Conservation (phyloP, 2,113 vertebrate species). For the Antigone vipio region DNA sequence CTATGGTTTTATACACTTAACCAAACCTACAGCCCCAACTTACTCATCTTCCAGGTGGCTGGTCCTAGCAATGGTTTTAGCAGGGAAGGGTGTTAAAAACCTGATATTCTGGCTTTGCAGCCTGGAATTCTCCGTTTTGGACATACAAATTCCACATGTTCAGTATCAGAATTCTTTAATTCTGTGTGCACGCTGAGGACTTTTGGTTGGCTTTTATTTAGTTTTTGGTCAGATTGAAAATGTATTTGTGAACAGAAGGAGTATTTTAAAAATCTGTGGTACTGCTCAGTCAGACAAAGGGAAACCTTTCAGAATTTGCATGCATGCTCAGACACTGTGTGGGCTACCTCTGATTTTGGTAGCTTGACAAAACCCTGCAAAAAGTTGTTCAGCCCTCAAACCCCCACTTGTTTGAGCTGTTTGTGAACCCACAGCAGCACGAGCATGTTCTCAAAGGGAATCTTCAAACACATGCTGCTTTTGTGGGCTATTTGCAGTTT, state of each 20-base stretch:
- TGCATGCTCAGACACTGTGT: accelerated
- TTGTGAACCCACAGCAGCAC: neutral
- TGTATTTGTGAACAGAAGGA: neutral
- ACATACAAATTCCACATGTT: neutral
- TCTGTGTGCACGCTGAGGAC: neutral
- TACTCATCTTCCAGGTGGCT: neutral
- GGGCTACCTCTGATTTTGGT: neutral
- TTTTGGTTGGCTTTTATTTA: neutral
- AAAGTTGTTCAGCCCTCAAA: neutral
- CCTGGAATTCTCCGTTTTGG: neutral
- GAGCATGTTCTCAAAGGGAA: neutral
- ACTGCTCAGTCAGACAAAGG: neutral
- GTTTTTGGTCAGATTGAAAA: neutral
- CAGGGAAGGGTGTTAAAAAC: neutral
- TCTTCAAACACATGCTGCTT: neutral
- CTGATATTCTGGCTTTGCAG: neutral
- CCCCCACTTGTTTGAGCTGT: neutral
- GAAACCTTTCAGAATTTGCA: neutral
- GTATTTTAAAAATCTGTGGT: neutral
- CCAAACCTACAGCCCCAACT: neutral
- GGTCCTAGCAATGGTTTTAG: neutral
- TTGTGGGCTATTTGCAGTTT: neutral
- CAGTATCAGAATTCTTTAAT: neutral
- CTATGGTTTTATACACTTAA: neutral
- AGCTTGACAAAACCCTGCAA: neutral